Base-by-base conservation (phyloP, 2,113 vertebrate genomes). In the Willisornis vidua region DNA sequence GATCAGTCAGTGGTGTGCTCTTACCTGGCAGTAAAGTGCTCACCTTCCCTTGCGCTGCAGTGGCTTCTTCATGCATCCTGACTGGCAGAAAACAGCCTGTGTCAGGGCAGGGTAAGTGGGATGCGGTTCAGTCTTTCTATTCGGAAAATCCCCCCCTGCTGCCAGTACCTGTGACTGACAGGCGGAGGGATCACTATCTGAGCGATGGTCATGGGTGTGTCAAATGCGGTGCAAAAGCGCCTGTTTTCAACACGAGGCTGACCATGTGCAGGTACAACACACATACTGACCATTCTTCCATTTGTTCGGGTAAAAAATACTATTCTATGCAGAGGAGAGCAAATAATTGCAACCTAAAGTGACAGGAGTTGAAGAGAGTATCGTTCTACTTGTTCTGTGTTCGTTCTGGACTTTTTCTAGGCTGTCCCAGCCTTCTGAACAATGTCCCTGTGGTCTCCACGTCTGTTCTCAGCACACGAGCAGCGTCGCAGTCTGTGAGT, bases 41-140 rank as follows among this genome's bases (percentile, higher is more conserved):
- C 78, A 3, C 45, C 9, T 31, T 77, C 11, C 61, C 39, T 57
- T 18, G 5, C 79, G 33, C 45, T 43, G 39, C 61, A 37, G 55
- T 14, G 28, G 55, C 55, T 61, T 54, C 55, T 68, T 73, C 68
- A 33, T 0, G 0, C n/a, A 10, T 39, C 83, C 59, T 33, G 19
- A 26, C 19, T 15, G 58, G 81, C 26, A 25, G 13, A 20, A 70
- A 29, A 20, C 0, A 0, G 7, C 0, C 0, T 2, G 2, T 54
- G 35, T 20, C 14, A 14, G 76, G 57, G 28, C 75, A 58, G 79
- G 26, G 8, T 14, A 46, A 20, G 25, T 17, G 12, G 76, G 43
- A 28, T 18, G 26, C n/a, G 11, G 66, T 51, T 52, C 85, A 41
- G 58, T 17, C 10, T 26, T 63, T 48, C 0, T 41, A 14, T 28